These are phyloP conservation scores for Plagodis dolabraria DNA, from an alignment of 2,888 invertebrate species.

Conservation along the genomic window DNA sequence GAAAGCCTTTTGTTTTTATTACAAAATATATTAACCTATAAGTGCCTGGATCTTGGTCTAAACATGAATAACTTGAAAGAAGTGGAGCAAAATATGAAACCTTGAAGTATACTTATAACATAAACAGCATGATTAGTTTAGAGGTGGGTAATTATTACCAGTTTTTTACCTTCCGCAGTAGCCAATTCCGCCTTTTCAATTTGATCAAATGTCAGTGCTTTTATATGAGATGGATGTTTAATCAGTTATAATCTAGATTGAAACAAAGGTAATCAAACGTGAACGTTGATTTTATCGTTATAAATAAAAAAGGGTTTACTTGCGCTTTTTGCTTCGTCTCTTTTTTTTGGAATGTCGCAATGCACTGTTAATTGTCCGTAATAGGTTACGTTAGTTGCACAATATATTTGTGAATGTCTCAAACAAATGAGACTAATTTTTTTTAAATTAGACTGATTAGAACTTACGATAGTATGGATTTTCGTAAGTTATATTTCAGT, in stretches of 20 bases:
- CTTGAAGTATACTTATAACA: conserved; percentile 36
- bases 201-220: conserved; percentile 20
- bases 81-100: conserved; percentile 40
- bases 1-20: no score
- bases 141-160: conserved; percentile 33
- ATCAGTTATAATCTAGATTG: conserved; percentile 11
- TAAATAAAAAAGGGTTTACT: conserved; percentile 1
- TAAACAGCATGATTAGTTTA: conserved; percentile 35
- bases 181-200: conserved; percentile 41
- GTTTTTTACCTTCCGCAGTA: conserved; percentile 38
- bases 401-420: no score
- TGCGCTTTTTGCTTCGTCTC: conserved; percentile 2
- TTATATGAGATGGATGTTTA: conserved; percentile 12
- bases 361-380: no score
- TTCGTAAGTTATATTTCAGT: no score
- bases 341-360: no score
- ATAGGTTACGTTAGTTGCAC: no score
- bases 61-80: conserved; percentile 14
- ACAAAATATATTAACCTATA: no score
- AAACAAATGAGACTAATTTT: no score
- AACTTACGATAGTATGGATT: no score
- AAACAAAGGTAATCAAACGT: conserved; percentile 7
- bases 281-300: conserved; percentile 8
- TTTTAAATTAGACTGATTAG: no score
- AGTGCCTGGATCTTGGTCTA: no score